Evolutionary conservation across 2,888 invertebrate genomes (phyloP), one percentile per base, ranked within the genome.

Genomic region (Chalcis sispes): DNA sequence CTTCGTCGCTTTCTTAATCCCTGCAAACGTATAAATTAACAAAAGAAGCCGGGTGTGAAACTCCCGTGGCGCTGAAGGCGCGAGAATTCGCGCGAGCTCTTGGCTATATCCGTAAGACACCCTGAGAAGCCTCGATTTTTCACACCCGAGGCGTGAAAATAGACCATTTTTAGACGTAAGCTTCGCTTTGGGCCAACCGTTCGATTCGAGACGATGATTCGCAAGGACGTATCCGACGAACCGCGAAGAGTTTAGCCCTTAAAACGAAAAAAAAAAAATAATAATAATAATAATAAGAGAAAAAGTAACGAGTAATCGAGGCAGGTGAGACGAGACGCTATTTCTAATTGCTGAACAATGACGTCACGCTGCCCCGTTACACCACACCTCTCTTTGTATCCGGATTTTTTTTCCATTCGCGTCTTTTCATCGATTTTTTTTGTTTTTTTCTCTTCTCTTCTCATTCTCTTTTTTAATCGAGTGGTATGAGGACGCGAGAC

Each of bases 311-410:
- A 50, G 15, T 15, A 10, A 84, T 82, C 80, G 80, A 74, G 79
- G 87, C 87, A 88, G 87, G 87, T 88, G 87, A 82, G 82, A 84
- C 84, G 79, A 76, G 79, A 79, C 81, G 84, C 81, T 82, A 85
- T 85, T 85, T 88, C 88, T 88, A 88, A 88, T 88, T 88, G 85
- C 85, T 73, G 80, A 78, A 88, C 87, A 88, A 88, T 85, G 81
- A 72, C 25, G 18, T 48, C 20, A 50, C 32, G 66, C 15, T 75
- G 80, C 77, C 79, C 80, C n/a, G n/a, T 77, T 78, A n/a, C 46
- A 46, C 84, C 85, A 87, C 88, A 87, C 86, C 87, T 86, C 87
- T 86, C 75, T 84, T 84, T 82, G 62, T 25, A 27, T n/a, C 27
- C 32, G 56, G 15, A n/a, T 36, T 54, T 0, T 27, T 54, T 54